Evolutionary conservation across 2,797 vertebrate species (phyloP).

Genomic region (Hippopotamyrus pictus): DNA sequence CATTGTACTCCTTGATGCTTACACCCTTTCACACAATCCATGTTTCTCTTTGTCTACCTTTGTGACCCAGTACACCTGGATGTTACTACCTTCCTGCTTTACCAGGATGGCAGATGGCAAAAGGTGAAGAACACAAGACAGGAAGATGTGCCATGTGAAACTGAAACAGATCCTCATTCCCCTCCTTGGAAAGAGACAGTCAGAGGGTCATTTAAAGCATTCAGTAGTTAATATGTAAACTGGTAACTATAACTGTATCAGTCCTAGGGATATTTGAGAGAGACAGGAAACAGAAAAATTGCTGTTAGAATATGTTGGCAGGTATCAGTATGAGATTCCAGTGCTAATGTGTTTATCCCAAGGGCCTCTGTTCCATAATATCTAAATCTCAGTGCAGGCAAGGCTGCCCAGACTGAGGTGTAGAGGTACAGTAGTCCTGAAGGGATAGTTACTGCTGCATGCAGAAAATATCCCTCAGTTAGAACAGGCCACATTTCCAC

Average conservation of each 20-base stretch:
- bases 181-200: constrained; percentile 42
- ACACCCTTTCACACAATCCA: neutral
- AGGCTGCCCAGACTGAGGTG: constrained; percentile 45
- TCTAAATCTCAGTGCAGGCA: constrained; percentile 51
- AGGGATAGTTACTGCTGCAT: neutral
- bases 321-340: neutral
- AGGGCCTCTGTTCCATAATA: constrained; percentile 53
- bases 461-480: neutral
- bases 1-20: neutral
- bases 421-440: constrained; percentile 20
- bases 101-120: constrained; percentile 32
- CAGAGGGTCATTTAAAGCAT: neutral
- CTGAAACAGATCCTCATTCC: constrained; percentile 37
- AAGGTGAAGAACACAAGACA: constrained; percentile 42
- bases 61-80: neutral
- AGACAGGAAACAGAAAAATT: neutral
- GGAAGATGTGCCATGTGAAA: constrained; percentile 44
- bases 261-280: neutral
- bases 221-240: neutral
- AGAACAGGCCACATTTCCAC: neutral
- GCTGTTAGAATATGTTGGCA: neutral
- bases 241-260: neutral
- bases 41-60: neutral
- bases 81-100: neutral
- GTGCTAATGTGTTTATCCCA: constrained; percentile 52